Evolutionary conservation across 2,113 vertebrate genomes (phyloP), one percentile per base, ranked within the genome.

Genomic region (Patagioenas fasciata): DNA sequence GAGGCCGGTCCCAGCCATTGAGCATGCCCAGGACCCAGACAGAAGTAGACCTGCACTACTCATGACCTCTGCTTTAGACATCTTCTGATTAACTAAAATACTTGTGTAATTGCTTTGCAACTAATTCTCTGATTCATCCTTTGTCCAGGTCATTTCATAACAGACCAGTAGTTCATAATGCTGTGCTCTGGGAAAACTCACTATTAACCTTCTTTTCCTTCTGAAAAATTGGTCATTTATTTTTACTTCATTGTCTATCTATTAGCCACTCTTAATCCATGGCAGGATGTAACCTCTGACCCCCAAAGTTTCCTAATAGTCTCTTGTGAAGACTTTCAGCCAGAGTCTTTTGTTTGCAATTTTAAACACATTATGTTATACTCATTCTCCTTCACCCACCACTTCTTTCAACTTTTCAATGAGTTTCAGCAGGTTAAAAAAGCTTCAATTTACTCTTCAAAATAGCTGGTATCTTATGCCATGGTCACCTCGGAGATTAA

Each of bases 201-300:
- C 34, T 85, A 82, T 89, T 92, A 89, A 87, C 48, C 69, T 95
- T 79, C n/a, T 57, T 61, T 60, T 95, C 62, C 40, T 73, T 93
- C 66, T 67, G 70, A 89, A 95, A 92, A 92, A 85, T 34, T 31
- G n/a, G 15, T 84, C 88, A 89, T 92, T 89, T 97, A 80, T 86
- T 97, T 95, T 86, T 53, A 69, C 31, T 89, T 84, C 61, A 26
- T 89, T 80, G 47, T 92, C 71, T 90, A 5, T 56, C 34, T 91
- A 78, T 81, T 85, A 94, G 75, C 48, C 42, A 93, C 21, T 79
- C 92, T 78, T 89, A 95, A 81, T 93, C 48, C 65, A 91, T 23
- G 11, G 21, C 34, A 95, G 65, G 38, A 89, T 72, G 54, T 71
- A 86, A 89, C 89, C 77, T 92, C 36, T 93, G 91, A 91, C 61